phyloP scores from a whole-genome alignment of 1,140 invertebrate genomes.

The Drosophila punjabiensis region DNA sequence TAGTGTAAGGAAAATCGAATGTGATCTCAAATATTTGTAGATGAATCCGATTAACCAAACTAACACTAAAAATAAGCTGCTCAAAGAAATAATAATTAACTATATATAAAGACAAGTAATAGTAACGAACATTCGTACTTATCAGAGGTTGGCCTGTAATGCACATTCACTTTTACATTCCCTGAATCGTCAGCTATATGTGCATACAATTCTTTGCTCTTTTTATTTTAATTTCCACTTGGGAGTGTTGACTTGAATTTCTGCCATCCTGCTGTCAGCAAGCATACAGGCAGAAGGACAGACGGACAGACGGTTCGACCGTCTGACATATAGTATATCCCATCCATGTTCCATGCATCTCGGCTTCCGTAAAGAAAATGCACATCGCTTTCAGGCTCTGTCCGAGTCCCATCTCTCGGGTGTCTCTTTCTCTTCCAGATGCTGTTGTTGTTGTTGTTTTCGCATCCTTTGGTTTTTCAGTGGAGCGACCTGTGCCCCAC shows the following conservation, averaged over 20 bases:
- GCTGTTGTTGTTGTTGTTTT: conserved; percentile 5
- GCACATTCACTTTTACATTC: neutral
- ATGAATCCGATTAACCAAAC: too few relatives aligned
- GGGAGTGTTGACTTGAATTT: conserved; percentile 53
- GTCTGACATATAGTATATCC: conserved; percentile 27
- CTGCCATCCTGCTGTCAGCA: conserved; percentile 30
- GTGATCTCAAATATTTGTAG: neutral
- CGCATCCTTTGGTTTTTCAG: conserved; percentile 39
- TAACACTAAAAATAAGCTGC: neutral
- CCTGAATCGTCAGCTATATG: conserved; percentile 2
- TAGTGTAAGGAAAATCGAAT: neutral
- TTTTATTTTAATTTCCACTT: conserved; percentile 64
- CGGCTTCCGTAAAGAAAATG: conserved; percentile 46
- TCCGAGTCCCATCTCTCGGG: conserved; percentile 11
- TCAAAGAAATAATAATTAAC: neutral
- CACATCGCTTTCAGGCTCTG: conserved; percentile 40
- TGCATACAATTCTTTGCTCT: conserved; percentile 18
- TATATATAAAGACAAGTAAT: too few relatives aligned
- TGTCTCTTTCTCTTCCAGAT: conserved; percentile 3
- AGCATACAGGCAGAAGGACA: conserved; percentile 7
- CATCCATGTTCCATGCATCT: conserved; percentile 32
- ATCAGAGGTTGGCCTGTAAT: neutral
- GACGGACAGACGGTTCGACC: conserved; percentile 11
- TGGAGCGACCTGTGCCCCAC: conserved; percentile 63
- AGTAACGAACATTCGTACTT: neutral